Evolutionary conservation across 2,113 vertebrate genomes (phyloP).

Genomic region (Siniperca knerii): DNA sequence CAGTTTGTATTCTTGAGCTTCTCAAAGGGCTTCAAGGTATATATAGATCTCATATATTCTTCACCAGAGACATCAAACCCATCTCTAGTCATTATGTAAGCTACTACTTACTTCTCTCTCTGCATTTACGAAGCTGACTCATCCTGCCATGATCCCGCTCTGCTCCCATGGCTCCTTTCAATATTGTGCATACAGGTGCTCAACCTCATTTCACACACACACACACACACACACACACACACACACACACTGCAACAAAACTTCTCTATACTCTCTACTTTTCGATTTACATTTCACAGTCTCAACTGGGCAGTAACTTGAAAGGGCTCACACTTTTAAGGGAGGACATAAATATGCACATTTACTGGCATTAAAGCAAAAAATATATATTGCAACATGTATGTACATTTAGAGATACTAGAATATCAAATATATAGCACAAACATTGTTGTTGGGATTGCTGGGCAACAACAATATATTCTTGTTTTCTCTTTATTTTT

Average conservation of each 20-base stretch:
- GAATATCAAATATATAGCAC: neutral
- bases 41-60: constrained; percentile 51
- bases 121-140: constrained; percentile 57
- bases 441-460: neutral
- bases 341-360: constrained; percentile 11
- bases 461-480: neutral
- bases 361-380: constrained; percentile 34
- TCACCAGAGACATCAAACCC: constrained; percentile 41
- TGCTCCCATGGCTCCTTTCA: constrained; percentile 60
- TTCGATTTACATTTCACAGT: constrained; percentile 40
- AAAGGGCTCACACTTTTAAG: constrained; percentile 23
- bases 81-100: constrained; percentile 57
- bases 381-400: neutral
- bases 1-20: constrained; percentile 57
- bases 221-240: no score
- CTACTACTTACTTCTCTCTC: constrained; percentile 51
- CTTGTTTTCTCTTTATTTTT: neutral
- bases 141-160: constrained; percentile 48
- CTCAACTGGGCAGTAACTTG: constrained; percentile 3
- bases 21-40: constrained; percentile 43
- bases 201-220: constrained; percentile 58
- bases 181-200: constrained; percentile 46
- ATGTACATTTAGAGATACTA: constrained; percentile 4
- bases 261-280: constrained; percentile 24
- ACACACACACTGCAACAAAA: constrained; percentile 11